Conservation (phyloP, 2,113 vertebrate genomes). For the Macrotis lagotis region DNA sequence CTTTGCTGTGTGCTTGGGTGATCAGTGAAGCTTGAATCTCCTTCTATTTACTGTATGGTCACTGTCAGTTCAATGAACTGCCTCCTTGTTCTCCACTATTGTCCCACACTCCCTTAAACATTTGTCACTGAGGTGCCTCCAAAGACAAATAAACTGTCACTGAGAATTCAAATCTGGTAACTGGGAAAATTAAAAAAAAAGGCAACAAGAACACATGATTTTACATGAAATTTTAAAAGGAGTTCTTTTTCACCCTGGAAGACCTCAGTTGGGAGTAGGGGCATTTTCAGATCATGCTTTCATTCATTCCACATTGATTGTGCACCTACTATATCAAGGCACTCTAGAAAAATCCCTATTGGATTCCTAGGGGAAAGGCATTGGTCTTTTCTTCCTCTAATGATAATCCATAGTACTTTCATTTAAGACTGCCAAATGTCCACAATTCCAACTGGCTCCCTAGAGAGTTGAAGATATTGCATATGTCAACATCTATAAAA, state of each 20-base stretch:
- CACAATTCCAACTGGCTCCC: slow-evolving; percentile 71
- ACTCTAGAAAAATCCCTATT: neutral
- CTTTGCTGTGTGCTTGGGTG: slow-evolving; percentile 83
- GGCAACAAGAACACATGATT: slow-evolving; percentile 72
- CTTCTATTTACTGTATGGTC: slow-evolving; percentile 91
- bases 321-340: neutral
- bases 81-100: slow-evolving; percentile 88
- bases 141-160: slow-evolving; percentile 89
- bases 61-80: slow-evolving; percentile 92
- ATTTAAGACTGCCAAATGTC: slow-evolving; percentile 70
- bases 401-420: slow-evolving; percentile 64
- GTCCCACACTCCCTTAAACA: slow-evolving; percentile 89
- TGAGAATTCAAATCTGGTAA: slow-evolving; percentile 84
- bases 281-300: slow-evolving; percentile 38
- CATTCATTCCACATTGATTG: neutral
- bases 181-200: slow-evolving; percentile 75
- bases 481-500: slow-evolving; percentile 79
- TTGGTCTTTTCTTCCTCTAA: slow-evolving; percentile 33
- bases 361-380: slow-evolving; percentile 34
- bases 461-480: slow-evolving; percentile 38
- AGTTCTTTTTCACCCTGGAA: slow-evolving; percentile 50
- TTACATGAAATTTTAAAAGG: slow-evolving; percentile 70
- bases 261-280: slow-evolving; percentile 48
- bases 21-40: slow-evolving; percentile 88
- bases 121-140: slow-evolving; percentile 89